These are phyloP conservation scores for Drosophila pectinifera DNA, from an alignment of 1,140 invertebrate genomes.

Conservation along the genomic window DNA sequence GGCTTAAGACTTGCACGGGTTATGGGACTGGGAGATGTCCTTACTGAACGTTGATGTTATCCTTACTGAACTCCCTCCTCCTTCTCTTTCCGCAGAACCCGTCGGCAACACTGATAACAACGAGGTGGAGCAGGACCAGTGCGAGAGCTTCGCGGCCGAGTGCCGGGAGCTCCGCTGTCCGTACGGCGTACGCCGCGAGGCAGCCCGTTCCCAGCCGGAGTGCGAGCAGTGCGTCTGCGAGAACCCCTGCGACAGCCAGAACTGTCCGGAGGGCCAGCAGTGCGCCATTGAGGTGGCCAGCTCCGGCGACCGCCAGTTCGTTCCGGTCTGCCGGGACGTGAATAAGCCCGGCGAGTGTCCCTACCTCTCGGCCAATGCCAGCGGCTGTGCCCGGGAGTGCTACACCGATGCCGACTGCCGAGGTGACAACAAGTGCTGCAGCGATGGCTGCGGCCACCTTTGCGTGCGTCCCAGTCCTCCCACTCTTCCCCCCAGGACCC, in stretches of 20 bases:
- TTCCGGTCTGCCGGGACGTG: slow-evolving; percentile 88
- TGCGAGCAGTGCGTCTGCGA: slow-evolving; percentile 92
- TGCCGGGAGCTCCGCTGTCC: slow-evolving; percentile 89
- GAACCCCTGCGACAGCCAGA: slow-evolving; percentile 89
- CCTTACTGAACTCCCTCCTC: not conserved
- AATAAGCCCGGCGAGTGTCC: slow-evolving; percentile 92
- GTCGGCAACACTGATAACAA: slow-evolving; percentile 52
- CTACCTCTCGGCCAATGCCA: slow-evolving; percentile 78
- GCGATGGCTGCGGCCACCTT: slow-evolving; percentile 90
- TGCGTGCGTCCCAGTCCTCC: slow-evolving; percentile 88
- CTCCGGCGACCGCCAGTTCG: slow-evolving; percentile 85
- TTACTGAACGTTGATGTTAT: rapidly evolving
- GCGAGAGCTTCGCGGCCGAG: slow-evolving; percentile 86
- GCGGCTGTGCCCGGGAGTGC: slow-evolving; percentile 89
- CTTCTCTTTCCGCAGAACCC: slow-evolving; percentile 34
- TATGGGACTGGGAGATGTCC: slow-evolving; percentile 1
- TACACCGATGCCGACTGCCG: slow-evolving; percentile 93
- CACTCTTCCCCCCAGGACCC: slow-evolving; percentile 71
- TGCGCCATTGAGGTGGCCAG: slow-evolving; percentile 88
- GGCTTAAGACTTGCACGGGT: slow-evolving; percentile 63
- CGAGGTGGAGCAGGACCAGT: slow-evolving; percentile 80
- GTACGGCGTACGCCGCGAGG: slow-evolving; percentile 90
- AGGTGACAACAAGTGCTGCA: slow-evolving; percentile 92
- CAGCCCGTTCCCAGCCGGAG: slow-evolving; percentile 86
- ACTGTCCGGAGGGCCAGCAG: slow-evolving; percentile 88